These are phyloP conservation scores for Mechanitis mazaeus DNA, from an alignment of 2,888 invertebrate genomes.

Conservation along the genomic window DNA sequence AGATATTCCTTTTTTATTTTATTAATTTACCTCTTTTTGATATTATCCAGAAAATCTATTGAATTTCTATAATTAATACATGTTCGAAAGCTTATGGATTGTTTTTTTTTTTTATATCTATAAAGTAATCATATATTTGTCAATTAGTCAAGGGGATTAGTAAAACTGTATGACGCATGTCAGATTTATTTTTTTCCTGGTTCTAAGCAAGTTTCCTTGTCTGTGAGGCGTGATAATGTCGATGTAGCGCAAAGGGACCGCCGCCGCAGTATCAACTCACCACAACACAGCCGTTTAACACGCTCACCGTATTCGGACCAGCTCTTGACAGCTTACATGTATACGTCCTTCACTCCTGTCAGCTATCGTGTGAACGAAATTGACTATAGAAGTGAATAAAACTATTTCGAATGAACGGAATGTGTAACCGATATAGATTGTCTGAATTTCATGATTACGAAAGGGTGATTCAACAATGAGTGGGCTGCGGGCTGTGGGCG, in stretches of 20 bases:
- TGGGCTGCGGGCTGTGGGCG: conserved; percentile 42
- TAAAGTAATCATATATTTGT: conserved; percentile 9
- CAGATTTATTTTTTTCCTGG: conserved; percentile 28
- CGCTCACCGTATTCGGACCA: conserved; percentile 67
- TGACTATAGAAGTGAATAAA: conserved; percentile 7
- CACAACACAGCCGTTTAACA: conserved; percentile 73
- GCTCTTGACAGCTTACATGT: conserved; percentile 63
- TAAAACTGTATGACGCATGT: conserved; percentile 16
- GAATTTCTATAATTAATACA: background rate
- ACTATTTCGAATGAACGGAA: background rate
- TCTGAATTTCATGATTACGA: conserved; percentile 20
- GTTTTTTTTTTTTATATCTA: conserved; percentile 4
- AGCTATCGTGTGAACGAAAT: conserved; percentile 22
- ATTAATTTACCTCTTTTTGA: background rate
- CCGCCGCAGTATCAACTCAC: conserved; percentile 57
- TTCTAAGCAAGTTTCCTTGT: conserved; percentile 50
- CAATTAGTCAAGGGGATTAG: conserved; percentile 26
- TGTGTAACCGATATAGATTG: conserved; percentile 5
- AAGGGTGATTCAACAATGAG: conserved; percentile 59
- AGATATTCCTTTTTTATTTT: conserved; percentile 30
- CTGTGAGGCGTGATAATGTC: conserved; percentile 57
- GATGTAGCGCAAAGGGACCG: conserved; percentile 55
- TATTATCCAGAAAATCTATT: background rate
- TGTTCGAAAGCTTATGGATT: background rate
- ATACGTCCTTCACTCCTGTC: conserved; percentile 22